Base-by-base conservation (phyloP, 2,797 vertebrate genomes). In the Lepidocolaptes lacrymiger region DNA sequence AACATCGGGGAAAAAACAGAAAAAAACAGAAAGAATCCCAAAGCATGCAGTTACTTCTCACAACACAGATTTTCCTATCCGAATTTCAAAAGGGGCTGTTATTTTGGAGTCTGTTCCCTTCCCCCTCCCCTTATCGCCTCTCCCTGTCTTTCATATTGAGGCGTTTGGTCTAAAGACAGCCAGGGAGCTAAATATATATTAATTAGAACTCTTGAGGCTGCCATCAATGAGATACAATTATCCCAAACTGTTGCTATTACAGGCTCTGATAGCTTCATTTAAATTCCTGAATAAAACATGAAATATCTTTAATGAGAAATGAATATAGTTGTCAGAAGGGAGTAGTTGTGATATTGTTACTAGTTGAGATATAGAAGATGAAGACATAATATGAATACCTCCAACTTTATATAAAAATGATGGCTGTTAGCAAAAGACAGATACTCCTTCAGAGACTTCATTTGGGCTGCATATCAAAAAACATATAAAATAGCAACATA, bases 241-340 rank as follows among this genome's bases (percentile, higher is more conserved):
- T 98, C 97, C 98, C 97, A 98, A 98, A 98, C 97, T 98, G 98
- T 98, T 98, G 97, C 97, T 98, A 98, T 98, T 98, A 97, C 96
- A 61, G 97, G 97, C 97, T 97, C 97, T 98, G 98, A 98, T 98
- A 98, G 98, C 98, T 98, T 98, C 98, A 98, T 98, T 98, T 98
- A 98, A 98, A 98, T 98, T 98, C 97, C 97, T 98, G 98, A 98
- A 98, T 98, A 98, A 98, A 98, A 98, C 98, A 98, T 98, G 98
- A 98, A 98, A 98, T 98, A 98, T 98, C 97, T 98, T 97, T 98
- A 98, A 98, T 98, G 98, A 98, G 98, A 98, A 98, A 98, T 97
- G 98, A 98, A 98, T 97, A 97, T 97, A 97, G 97, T 97, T 98
- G 98, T 98, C 98, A 98, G 97, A 94, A 97, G 98, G 98, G 98